Evolutionary conservation across 2,113 vertebrate genomes (phyloP).

Genomic region (Silurus asotus): DNA sequence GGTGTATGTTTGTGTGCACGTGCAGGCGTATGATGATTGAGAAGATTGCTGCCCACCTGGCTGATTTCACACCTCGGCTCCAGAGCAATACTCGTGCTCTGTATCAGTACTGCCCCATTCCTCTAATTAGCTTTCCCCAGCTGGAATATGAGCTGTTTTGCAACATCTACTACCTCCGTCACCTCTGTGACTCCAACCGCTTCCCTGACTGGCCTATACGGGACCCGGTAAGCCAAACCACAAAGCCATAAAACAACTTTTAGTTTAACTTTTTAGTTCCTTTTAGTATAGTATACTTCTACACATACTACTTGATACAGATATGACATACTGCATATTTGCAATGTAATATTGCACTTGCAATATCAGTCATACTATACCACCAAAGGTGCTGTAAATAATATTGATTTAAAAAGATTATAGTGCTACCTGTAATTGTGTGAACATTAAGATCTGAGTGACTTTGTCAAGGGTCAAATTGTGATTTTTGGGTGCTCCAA

Average conservation of each 20-base stretch:
- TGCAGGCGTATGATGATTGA: slow-evolving; percentile 95
- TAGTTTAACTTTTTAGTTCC: not conserved
- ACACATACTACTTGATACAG: too few relatives aligned
- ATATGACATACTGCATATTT: too few relatives aligned
- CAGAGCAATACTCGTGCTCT: slow-evolving; percentile 97
- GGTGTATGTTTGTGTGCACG: not conserved
- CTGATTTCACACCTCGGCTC: slow-evolving; percentile 95
- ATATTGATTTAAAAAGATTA: too few relatives aligned
- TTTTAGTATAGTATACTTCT: not conserved
- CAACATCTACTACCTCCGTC: slow-evolving; percentile 99
- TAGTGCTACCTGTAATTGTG: too few relatives aligned
- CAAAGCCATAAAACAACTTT: not conserved
- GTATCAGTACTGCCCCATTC: slow-evolving; percentile 98
- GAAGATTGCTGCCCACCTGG: slow-evolving; percentile 95
- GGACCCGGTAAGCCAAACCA: slow-evolving; percentile 82
- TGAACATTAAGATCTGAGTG: too few relatives aligned
- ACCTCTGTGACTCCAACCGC: slow-evolving; percentile 88
- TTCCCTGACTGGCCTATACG: slow-evolving; percentile 97
- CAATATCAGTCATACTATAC: too few relatives aligned
- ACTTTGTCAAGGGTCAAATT: too few relatives aligned
- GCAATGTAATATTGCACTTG: too few relatives aligned
- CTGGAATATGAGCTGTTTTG: slow-evolving; percentile 97
- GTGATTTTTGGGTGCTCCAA: too few relatives aligned
- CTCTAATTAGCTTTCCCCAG: slow-evolving; percentile 92
- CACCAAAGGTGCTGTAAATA: too few relatives aligned